Conservation (phyloP, 2,113 vertebrate species). For the Lethenteron reissneri region DNA sequence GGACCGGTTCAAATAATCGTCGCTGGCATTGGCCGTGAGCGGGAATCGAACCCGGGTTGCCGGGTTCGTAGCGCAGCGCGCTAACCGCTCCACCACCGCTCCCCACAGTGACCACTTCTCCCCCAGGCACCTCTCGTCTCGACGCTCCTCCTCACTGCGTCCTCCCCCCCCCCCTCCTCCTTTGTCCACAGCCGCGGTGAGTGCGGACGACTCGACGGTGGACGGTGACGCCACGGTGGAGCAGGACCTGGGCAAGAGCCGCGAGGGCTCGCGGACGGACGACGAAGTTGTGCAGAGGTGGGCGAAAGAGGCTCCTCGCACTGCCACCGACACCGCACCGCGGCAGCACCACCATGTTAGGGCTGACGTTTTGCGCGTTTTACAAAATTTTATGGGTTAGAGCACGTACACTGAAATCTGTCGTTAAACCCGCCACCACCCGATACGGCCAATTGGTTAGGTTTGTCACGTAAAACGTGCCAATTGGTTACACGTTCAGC, state of each 20-base stretch:
- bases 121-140: background rate
- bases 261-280: conserved; percentile 69
- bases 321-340: too few relatives aligned
- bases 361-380: too few relatives aligned
- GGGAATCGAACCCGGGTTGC: too few relatives aligned
- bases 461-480: too few relatives aligned
- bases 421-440: too few relatives aligned
- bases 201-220: conserved; percentile 32
- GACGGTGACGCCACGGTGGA: conserved; percentile 54
- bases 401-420: too few relatives aligned
- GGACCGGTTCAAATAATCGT: background rate
- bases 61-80: too few relatives aligned
- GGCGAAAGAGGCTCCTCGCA: background rate
- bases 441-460: too few relatives aligned
- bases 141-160: fast-evolving
- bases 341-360: too few relatives aligned
- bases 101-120: background rate
- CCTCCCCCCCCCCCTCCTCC: background rate
- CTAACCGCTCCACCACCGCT: background rate
- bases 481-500: too few relatives aligned
- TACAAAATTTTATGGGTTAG: too few relatives aligned
- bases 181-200: conserved; percentile 21
- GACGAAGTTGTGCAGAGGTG: conserved; percentile 81
- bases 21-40: background rate
- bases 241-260: conserved; percentile 70